Percentiles rank a stretch among this genome's conserved stretches.
These are phyloP conservation scores for Helarctos malayanus DNA, from an alignment of 2,797 vertebrate genomes.

Conservation along the genomic window DNA sequence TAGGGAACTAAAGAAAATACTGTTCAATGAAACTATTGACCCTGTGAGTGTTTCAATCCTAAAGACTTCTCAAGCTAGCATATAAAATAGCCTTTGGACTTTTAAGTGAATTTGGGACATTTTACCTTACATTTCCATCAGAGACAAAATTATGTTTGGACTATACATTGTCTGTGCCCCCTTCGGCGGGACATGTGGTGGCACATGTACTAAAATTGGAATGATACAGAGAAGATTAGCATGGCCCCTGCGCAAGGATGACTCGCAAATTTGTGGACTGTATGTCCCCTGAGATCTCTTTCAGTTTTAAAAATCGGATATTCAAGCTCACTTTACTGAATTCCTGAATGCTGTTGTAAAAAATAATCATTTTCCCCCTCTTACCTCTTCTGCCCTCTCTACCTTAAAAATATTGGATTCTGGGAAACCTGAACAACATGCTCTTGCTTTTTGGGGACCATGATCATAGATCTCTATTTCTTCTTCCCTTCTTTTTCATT, in stretches of 20 bases:
- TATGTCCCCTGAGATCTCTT: background rate
- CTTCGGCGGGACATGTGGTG: background rate
- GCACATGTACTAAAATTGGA: background rate
- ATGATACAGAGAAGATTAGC: background rate
- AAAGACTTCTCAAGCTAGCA: slow-evolving; percentile 40
- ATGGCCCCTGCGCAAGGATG: background rate
- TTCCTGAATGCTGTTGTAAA: slow-evolving; percentile 22
- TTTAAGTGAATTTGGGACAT: slow-evolving; percentile 51
- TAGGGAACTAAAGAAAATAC: slow-evolving; percentile 28
- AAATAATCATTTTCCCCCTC: slow-evolving; percentile 36
- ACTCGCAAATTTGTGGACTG: background rate
- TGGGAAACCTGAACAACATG: slow-evolving; percentile 5
- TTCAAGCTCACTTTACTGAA: slow-evolving; percentile 36
- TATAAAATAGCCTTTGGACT: slow-evolving; percentile 51
- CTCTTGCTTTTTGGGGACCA: background rate
- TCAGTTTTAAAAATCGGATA: slow-evolving; percentile 52
- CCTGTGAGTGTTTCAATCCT: background rate
- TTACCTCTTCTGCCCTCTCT: slow-evolving; percentile 2
- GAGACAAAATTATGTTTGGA: background rate
- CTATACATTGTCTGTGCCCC: background rate
- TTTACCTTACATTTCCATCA: slow-evolving; percentile 54
- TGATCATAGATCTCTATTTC: background rate
- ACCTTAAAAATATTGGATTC: slow-evolving; percentile 1
- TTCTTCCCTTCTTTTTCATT: slow-evolving; percentile 16
- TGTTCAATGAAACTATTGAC: slow-evolving; percentile 17